Evolutionary conservation across 2,888 invertebrate species (phyloP), one percentile per base, ranked within the genome.

Genomic region (Hirtodrosophila duncani): DNA sequence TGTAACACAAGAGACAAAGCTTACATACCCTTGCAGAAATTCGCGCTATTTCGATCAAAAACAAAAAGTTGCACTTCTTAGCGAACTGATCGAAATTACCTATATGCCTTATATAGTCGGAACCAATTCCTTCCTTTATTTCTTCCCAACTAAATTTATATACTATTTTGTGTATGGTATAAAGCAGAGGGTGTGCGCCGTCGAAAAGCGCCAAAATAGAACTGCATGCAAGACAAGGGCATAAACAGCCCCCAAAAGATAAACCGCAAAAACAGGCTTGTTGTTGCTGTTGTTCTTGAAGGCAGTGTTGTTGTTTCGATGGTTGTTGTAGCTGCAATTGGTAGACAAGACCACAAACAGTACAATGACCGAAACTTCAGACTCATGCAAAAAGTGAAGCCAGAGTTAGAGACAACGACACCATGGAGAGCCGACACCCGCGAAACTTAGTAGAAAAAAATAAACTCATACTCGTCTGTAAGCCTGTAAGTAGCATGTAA

Each of bases 291-390:
- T 26, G 39, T 24, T 49, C 17, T 41, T 49, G n/a, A n/a, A n/a
- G n/a, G n/a, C n/a, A n/a, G n/a, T n/a, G 39, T 56, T 58, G 45
- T 41, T 43, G 41, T 37, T 45, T 26, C 24, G 31, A n/a, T n/a
- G n/a, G n/a, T n/a, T n/a, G n/a, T n/a, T n/a, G n/a, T n/a, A n/a
- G n/a, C n/a, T n/a, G n/a, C n/a, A n/a, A n/a, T n/a, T 41, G 53
- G 53, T 53, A 39, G 46, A 44, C 24, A 46, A 42, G 53, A 56
- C 57, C n/a, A n/a, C n/a, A 44, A 55, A 43, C 55, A 70, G 78
- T 69, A 72, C 74, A 74, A 62, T 74, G 74, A 75, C 74, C 74
- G 74, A 78, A 74, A 67, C 53, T 58, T 58, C 43, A 57, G 46
- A n/a, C n/a, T 49, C 49, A 62, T 57, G 60, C 69, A 57, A 46